Evolutionary conservation across 2,888 invertebrate species (phyloP).

Genomic region (Drosophila nr. fundita): DNA sequence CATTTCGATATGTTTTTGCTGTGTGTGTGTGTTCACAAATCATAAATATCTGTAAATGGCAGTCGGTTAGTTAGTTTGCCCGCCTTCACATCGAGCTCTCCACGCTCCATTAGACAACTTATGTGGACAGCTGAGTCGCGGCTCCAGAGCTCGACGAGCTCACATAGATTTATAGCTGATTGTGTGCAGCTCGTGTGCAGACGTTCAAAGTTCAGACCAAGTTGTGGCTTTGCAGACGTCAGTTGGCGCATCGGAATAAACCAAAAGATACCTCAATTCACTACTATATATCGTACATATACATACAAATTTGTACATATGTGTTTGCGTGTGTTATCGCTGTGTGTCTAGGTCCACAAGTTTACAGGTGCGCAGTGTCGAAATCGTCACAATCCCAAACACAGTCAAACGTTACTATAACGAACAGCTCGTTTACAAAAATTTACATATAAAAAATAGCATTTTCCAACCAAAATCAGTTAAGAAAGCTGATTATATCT

Average conservation of each 20-base stretch:
- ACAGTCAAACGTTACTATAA: conserved; percentile 17
- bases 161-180: conserved; percentile 19
- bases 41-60: conserved; percentile 82
- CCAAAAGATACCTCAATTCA: conserved; percentile 30
- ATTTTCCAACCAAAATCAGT: neutral
- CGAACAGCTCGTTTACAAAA: neutral
- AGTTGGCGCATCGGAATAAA: conserved; percentile 70
- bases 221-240: conserved; percentile 68
- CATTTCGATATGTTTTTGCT: conserved; percentile 13
- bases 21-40: conserved; percentile 64
- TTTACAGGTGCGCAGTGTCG: conserved; percentile 48
- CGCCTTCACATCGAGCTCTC: conserved; percentile 45
- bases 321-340: conserved; percentile 18
- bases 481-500: neutral
- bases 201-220: conserved; percentile 72
- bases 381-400: conserved; percentile 10
- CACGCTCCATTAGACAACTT: conserved; percentile 71
- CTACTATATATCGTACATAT: neutral
- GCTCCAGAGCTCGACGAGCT: conserved; percentile 11
- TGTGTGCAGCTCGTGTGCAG: conserved; percentile 39
- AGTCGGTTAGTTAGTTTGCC: conserved; percentile 30
- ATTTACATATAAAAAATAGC: neutral
- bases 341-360: conserved; percentile 18
- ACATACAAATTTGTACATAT: conserved; percentile 6
- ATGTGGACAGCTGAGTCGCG: conserved; percentile 1